phyloP scores from a whole-genome alignment of 2,888 invertebrate genomes.

The Leistus spinibarbis region DNA sequence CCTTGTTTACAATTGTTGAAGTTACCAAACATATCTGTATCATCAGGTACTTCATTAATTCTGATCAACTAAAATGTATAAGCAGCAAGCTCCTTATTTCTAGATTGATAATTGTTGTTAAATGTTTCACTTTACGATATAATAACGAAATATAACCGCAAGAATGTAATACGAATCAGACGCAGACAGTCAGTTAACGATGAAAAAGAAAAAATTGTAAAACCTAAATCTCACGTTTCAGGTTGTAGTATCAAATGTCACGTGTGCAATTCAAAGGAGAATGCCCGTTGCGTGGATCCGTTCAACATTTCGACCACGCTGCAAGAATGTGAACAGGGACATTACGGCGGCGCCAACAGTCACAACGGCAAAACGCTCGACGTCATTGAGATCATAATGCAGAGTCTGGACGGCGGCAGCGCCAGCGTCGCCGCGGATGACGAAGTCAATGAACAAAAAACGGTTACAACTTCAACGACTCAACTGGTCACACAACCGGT shows the following conservation, averaged over 20 bases:
- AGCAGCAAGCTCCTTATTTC: too few relatives aligned
- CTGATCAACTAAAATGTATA: too few relatives aligned
- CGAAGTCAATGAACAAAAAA: background rate
- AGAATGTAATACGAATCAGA: too few relatives aligned
- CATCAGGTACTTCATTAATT: too few relatives aligned
- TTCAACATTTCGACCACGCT: slow-evolving; percentile 23
- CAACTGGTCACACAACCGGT: slow-evolving; percentile 8
- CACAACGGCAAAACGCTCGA: slow-evolving; percentile 6
- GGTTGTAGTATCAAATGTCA: slow-evolving; percentile 19
- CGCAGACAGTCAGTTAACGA: too few relatives aligned
- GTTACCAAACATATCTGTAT: too few relatives aligned
- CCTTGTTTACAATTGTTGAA: too few relatives aligned
- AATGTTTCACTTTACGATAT: too few relatives aligned
- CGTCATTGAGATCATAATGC: slow-evolving; percentile 34
- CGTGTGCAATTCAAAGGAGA: slow-evolving; percentile 27
- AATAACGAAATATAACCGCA: too few relatives aligned
- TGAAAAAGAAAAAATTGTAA: background rate
- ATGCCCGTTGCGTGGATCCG: slow-evolving; percentile 13
- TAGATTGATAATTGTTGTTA: too few relatives aligned
- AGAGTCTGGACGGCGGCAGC: background rate
- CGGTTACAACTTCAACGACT: background rate
- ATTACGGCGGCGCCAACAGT: slow-evolving; percentile 7
- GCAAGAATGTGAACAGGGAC: slow-evolving; percentile 24
- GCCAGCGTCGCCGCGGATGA: background rate
- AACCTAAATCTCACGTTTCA: background rate